A percentile compares a stretch with the other conserved stretches of the same genome.
These are phyloP conservation scores for Excalfactoria chinensis DNA, from an alignment of 2,113 vertebrate species.

Conservation along the genomic window DNA sequence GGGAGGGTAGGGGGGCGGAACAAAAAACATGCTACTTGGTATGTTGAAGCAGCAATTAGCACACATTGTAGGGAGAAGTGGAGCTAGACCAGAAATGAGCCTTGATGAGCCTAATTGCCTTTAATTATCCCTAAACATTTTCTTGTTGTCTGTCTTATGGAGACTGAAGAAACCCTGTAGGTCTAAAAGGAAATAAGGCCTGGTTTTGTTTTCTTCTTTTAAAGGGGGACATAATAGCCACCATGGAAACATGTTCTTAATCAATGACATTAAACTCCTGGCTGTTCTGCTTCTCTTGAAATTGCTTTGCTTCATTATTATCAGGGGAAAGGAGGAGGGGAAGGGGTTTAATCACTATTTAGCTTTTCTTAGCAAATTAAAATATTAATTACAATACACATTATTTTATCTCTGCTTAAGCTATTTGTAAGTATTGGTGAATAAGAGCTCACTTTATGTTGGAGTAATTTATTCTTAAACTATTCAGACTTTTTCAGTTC, in stretches of 20 bases:
- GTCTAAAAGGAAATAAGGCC: constrained; percentile 77
- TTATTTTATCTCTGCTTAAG: constrained; percentile 80
- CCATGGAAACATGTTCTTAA: constrained; percentile 80
- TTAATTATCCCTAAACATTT: constrained; percentile 81
- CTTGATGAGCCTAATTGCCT: constrained; percentile 81
- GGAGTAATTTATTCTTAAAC: constrained; percentile 67
- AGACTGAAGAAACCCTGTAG: constrained; percentile 76
- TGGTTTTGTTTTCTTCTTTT: constrained; percentile 77
- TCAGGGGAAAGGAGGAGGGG: constrained; percentile 62
- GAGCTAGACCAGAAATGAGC: constrained; percentile 63
- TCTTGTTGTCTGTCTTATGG: constrained; percentile 75
- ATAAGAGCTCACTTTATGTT: constrained; percentile 33
- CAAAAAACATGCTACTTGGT: constrained; percentile 53
- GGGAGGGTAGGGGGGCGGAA: no score
- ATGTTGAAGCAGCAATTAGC: constrained; percentile 77
- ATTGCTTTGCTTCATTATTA: constrained; percentile 79
- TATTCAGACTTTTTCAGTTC: constrained; percentile 35
- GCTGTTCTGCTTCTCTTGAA: constrained; percentile 75
- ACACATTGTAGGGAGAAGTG: constrained; percentile 63
- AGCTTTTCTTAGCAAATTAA: constrained; percentile 80
- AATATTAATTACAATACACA: constrained; percentile 82
- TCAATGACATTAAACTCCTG: constrained; percentile 80
- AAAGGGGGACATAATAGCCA: constrained; percentile 76
- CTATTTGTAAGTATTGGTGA: constrained; percentile 69
- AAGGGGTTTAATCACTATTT: constrained; percentile 75